A percentile compares a stretch with the other conserved stretches of the same genome.
phyloP scores from a whole-genome alignment of 2,797 vertebrate genomes.

The Petrocephalus sullivani region DNA sequence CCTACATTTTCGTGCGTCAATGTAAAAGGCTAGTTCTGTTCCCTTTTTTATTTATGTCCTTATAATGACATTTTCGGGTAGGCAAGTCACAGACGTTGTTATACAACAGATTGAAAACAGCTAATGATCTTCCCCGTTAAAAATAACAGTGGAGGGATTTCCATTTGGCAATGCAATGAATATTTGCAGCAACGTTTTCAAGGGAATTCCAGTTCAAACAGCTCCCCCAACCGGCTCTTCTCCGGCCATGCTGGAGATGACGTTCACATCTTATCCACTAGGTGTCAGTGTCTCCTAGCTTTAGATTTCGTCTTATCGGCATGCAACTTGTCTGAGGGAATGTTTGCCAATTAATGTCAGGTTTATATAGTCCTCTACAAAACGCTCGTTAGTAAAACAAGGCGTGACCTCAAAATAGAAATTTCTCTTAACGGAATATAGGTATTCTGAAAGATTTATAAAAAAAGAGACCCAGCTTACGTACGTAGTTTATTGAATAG shows the following conservation, averaged over 20 bases:
- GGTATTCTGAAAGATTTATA: not conserved
- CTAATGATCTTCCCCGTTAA: not conserved
- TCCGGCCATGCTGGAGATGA: not conserved
- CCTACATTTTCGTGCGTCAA: not conserved
- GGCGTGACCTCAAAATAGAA: not conserved
- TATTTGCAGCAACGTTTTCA: not conserved
- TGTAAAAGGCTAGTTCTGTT: not conserved
- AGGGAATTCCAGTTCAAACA: too few species aligned
- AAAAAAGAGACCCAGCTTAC: not conserved
- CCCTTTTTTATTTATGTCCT: not conserved
- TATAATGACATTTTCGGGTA: too few species aligned
- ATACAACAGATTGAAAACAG: not conserved
- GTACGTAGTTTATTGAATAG: not conserved
- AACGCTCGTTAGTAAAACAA: not conserved
- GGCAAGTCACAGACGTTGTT: too few species aligned
- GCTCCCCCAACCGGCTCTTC: not conserved
- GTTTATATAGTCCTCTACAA: not conserved
- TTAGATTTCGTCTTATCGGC: not conserved
- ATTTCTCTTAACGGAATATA: not conserved
- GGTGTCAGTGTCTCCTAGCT: conserved; percentile 14
- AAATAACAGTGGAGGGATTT: not conserved
- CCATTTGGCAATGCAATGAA: not conserved
- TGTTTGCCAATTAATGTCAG: not conserved
- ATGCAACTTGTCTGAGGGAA: not conserved
- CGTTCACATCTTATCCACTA: conserved; percentile 5